Evolutionary conservation across 2,888 invertebrate species (phyloP).

Genomic region (Temnothorax ravouxi): DNA sequence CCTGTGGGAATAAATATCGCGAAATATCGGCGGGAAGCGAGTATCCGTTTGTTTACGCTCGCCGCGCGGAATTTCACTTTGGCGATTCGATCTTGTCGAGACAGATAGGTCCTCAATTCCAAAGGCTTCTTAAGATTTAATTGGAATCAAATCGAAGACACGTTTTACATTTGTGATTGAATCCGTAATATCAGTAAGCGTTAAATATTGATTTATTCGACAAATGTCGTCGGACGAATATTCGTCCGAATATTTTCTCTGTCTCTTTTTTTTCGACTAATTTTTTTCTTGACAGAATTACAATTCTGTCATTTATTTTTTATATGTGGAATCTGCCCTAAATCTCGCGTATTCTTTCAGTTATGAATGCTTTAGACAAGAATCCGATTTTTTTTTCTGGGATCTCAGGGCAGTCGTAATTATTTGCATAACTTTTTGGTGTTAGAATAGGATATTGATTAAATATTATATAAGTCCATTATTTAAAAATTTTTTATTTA

Average conservation of each 20-base stretch:
- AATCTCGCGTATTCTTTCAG: conserved; percentile 22
- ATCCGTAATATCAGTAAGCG: conserved; percentile 2
- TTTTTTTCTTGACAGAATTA: conserved; percentile 42
- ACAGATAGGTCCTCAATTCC: background rate
- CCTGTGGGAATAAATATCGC: conserved; percentile 47
- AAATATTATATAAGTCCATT: background rate
- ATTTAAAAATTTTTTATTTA: background rate
- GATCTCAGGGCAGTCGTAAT: background rate
- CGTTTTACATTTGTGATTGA: background rate
- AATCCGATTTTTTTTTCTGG: background rate
- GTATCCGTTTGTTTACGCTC: conserved; percentile 39
- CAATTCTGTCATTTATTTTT: conserved; percentile 29
- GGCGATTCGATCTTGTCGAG: background rate
- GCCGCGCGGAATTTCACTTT: conserved; percentile 29
- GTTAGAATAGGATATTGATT: conserved; percentile 1
- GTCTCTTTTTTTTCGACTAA: background rate
- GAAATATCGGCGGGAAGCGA: conserved; percentile 26
- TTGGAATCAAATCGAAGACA: background rate
- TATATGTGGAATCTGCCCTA: conserved; percentile 19
- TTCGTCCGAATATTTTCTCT: conserved; percentile 7
- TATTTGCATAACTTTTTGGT: background rate
- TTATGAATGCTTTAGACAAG: conserved; percentile 10
- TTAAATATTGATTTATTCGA: conserved; percentile 31
- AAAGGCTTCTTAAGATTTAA: conserved; percentile 1
- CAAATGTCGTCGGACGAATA: too few relatives aligned